Evolutionary conservation across 37 sponge, comb jelly and placozoan genomes (phyloP).

Genomic region (Spongilla lacustris): DNA sequence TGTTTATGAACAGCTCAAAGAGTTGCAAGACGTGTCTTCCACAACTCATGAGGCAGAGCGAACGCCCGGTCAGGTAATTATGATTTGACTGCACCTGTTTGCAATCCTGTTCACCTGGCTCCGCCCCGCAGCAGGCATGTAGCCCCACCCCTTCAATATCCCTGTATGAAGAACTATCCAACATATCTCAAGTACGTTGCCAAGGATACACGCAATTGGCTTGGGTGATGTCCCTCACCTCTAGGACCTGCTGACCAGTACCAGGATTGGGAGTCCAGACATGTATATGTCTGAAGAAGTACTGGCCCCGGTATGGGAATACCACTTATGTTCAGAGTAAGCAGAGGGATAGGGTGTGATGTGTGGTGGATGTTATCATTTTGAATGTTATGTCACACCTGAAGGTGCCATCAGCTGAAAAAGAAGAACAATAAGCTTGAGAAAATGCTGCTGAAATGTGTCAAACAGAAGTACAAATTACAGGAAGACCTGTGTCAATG

Average conservation of each 20-base stretch:
- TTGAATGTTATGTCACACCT: constrained; percentile 17
- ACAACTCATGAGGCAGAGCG: neutral
- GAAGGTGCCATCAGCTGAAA: neutral
- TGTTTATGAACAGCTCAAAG: neutral
- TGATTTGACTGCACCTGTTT: too few relatives aligned
- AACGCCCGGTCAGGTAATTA: neutral
- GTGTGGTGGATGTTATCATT: neutral
- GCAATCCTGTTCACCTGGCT: too few relatives aligned
- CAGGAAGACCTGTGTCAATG: constrained; percentile 55
- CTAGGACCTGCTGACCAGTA: neutral
- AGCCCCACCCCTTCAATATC: neutral
- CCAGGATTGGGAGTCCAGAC: neutral
- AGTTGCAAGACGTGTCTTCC: neutral
- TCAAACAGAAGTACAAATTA: constrained; percentile 60
- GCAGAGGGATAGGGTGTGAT: neutral
- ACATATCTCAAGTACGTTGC: neutral
- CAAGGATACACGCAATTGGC: too few relatives aligned
- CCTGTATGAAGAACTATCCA: neutral
- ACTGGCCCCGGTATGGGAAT: neutral
- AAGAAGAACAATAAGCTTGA: neutral
- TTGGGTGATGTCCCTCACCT: neutral
- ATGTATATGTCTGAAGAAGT: neutral
- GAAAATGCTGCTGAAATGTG: constrained; percentile 21
- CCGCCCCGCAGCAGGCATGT: too few relatives aligned
- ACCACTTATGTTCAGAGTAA: neutral